Evolutionary conservation across 2,113 vertebrate species (phyloP).

Genomic region (Proteles cristata): DNA sequence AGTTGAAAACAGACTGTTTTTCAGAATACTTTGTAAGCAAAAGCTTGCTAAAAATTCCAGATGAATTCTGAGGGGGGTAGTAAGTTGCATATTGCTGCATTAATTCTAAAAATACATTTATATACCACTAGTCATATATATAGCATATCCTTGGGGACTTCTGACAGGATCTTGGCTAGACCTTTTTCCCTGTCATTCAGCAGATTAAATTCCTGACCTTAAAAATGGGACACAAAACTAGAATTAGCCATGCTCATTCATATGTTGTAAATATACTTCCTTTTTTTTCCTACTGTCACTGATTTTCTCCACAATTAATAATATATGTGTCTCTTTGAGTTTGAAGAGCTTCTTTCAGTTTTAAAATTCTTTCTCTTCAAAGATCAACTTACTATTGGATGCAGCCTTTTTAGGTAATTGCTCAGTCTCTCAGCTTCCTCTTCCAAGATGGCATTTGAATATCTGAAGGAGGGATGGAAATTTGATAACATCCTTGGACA

Average conservation of each 20-base stretch:
- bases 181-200: neutral
- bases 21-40: neutral
- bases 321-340: neutral
- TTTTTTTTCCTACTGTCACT: neutral
- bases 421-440: neutral
- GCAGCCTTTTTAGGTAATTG: neutral
- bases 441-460: neutral
- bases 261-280: neutral
- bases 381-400: neutral
- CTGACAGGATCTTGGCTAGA: neutral
- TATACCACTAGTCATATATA: neutral
- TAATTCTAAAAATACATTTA: neutral
- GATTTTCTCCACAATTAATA: neutral
- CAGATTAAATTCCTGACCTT: neutral
- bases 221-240: neutral
- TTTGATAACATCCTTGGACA: neutral
- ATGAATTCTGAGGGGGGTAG: neutral
- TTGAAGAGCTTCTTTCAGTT: neutral
- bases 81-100: neutral
- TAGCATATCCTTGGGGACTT: neutral
- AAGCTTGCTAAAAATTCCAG: slow-evolving; percentile 15
- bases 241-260: neutral
- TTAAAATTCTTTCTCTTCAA: neutral
- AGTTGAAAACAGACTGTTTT: neutral
- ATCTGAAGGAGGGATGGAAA: neutral